A percentile compares a stretch with the other conserved stretches of the same genome.
Conservation (phyloP, 2,888 invertebrate genomes). For the Stenurella melanura region DNA sequence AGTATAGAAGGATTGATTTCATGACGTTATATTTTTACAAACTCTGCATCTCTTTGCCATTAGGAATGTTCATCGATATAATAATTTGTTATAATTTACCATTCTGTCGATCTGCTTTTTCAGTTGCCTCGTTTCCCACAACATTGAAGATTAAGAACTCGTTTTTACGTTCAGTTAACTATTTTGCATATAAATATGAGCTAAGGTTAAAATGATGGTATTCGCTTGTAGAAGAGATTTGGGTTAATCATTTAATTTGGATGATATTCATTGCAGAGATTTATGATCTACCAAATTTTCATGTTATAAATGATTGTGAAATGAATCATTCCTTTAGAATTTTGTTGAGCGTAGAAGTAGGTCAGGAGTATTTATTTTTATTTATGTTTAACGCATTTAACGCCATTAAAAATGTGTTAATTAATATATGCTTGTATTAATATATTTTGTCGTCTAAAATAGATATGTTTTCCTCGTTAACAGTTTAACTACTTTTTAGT, state of each 20-base stretch:
- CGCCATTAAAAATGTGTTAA: not conserved
- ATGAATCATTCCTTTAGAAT: constrained; percentile 28
- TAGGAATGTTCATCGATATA: no score
- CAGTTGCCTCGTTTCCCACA: not conserved
- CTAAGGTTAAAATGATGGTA: constrained; percentile 13
- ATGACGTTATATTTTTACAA: no score
- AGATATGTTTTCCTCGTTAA: not conserved
- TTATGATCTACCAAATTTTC: constrained; percentile 24
- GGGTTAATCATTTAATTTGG: constrained; percentile 35
- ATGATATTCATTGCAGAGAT: constrained; percentile 33
- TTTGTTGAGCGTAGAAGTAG: constrained; percentile 12
- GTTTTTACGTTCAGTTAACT: constrained; percentile 4
- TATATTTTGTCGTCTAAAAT: not conserved
- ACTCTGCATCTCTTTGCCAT: no score
- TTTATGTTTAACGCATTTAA: not conserved
- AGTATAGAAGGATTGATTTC: no score
- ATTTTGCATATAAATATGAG: constrained; percentile 21
- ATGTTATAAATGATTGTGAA: constrained; percentile 29
- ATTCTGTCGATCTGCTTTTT: not conserved
- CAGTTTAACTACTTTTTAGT: not conserved
- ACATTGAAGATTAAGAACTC: constrained; percentile 11
- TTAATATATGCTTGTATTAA: not conserved
- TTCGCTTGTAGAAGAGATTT: constrained; percentile 11
- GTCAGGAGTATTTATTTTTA: constrained; percentile 25
- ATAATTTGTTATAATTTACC: not conserved